Base-by-base conservation (phyloP, 2,888 invertebrate genomes). In the Zelleria hepariella region DNA sequence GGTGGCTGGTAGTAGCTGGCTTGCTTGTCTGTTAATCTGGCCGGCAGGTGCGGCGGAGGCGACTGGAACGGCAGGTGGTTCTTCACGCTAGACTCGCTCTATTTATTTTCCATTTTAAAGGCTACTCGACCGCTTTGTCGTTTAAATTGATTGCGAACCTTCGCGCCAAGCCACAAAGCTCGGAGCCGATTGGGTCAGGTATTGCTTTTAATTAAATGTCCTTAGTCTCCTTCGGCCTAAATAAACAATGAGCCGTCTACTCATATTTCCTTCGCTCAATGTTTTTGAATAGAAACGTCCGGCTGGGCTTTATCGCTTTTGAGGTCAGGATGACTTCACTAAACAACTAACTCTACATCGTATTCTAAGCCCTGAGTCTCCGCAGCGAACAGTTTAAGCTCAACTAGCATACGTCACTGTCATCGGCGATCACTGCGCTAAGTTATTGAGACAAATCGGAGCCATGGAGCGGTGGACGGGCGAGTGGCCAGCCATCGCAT, bases 41-140 rank as follows among this genome's bases (percentile, higher is more conserved):
- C 26, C 18, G n/a, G 60, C 64, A 58, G 61, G 64, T 60, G 64
- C 32, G 32, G 56, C 23, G n/a, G 25, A 67, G 62, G 63, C 67
- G 66, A 69, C 70, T 67, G 71, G 69, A 70, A 68, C 67, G 70
- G 72, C 79, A 78, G 78, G 75, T 78, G 77, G 60, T 61, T 60
- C 58, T 61, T 57, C 58, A 61, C 65, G 62, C 60, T 63, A 65
- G 61, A 65, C 66, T 66, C 65, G 70, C 65, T 69, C 66, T 70
- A 62, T 73, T 72, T 71, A 64, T 65, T 70, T 69, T 69, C 59
- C 66, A 63, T 67, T 64, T 60, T 58, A 56, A 62, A 32, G 18
- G 55, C 20, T 25, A 53, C 8, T 15, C 53, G 53, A 25, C 53
- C 53, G 53, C 53, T 24, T 53, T 53, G 53, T 53, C 15, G 15